phyloP scores from a whole-genome alignment of 2,888 invertebrate species.

The Serrognathus titanus region DNA sequence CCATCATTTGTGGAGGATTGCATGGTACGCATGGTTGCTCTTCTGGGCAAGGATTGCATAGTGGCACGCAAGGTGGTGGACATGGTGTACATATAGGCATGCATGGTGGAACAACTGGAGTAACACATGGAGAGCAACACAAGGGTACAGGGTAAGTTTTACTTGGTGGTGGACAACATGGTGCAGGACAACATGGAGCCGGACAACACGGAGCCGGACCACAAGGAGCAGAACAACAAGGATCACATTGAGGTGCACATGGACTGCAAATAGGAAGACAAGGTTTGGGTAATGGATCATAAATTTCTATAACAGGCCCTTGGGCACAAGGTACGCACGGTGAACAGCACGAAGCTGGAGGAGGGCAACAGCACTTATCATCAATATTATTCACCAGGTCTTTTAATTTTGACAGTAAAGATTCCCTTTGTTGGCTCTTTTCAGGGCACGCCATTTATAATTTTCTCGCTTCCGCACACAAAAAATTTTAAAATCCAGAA shows the following conservation, averaged over 20 bases:
- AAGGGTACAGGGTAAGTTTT: constrained; percentile 37
- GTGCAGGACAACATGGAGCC: constrained; percentile 40
- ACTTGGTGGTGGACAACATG: constrained; percentile 50
- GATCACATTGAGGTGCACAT: constrained; percentile 47
- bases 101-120: constrained; percentile 55
- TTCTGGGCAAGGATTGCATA: constrained; percentile 52
- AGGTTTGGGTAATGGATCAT: constrained; percentile 56
- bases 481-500: constrained; percentile 17
- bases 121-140: constrained; percentile 35
- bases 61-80: constrained; percentile 52
- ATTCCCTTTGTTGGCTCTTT: constrained; percentile 34
- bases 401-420: constrained; percentile 38
- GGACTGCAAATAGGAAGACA: constrained; percentile 57
- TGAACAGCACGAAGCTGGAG: constrained; percentile 44
- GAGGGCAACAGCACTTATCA: constrained; percentile 36
- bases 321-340: constrained; percentile 36
- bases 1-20: constrained; percentile 57
- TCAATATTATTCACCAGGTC: constrained; percentile 40
- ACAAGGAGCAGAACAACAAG: constrained; percentile 45
- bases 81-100: constrained; percentile 46
- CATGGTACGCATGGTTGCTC: constrained; percentile 57
- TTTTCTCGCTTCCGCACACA: constrained; percentile 10
- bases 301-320: constrained; percentile 50
- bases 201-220: constrained; percentile 26
- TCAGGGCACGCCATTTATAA: constrained; percentile 22